Percentiles rank a stretch among this genome's conserved stretches.
These are phyloP conservation scores for Caenorhabditis panamensis DNA, from an alignment of 2,888 invertebrate genomes.

Conservation along the genomic window DNA sequence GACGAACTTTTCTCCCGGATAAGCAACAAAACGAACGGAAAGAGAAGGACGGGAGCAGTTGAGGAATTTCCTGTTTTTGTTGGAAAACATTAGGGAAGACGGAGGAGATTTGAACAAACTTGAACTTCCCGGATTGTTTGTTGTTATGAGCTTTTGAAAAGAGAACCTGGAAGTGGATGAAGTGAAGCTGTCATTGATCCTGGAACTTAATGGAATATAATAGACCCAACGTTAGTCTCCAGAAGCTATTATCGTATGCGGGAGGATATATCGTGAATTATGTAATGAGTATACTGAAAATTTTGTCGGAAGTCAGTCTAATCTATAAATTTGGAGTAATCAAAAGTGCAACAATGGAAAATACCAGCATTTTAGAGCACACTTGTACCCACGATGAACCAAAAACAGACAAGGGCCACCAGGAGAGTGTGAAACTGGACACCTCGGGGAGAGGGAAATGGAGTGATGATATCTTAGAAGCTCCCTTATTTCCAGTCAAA, in stretches of 20 bases:
- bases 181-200: too few relatives aligned
- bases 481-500: slow-evolving; percentile 15
- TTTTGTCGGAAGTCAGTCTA: too few relatives aligned
- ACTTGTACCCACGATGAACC: slow-evolving; percentile 8
- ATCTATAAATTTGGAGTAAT: too few relatives aligned
- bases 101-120: neutral
- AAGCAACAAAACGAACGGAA: neutral
- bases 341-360: too few relatives aligned
- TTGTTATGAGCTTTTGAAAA: too few relatives aligned
- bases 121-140: neutral
- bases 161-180: too few relatives aligned
- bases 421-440: slow-evolving; percentile 39
- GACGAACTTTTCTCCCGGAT: slow-evolving; percentile 24
- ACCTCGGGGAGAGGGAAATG: slow-evolving; percentile 15
- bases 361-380: neutral
- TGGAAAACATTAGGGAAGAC: neutral
- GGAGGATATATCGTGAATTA: too few relatives aligned
- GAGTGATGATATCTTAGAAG: slow-evolving; percentile 26
- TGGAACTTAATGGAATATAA: too few relatives aligned
- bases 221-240: too few relatives aligned
- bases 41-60: neutral
- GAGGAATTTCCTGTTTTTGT: slow-evolving; percentile 6
- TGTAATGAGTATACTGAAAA: too few relatives aligned
- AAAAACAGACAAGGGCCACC: slow-evolving; percentile 7
- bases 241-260: too few relatives aligned